A percentile compares a stretch with the other conserved stretches of the same genome.
Conservation (phyloP, 2,113 vertebrate genomes). For the Bothrops jararaca region DNA sequence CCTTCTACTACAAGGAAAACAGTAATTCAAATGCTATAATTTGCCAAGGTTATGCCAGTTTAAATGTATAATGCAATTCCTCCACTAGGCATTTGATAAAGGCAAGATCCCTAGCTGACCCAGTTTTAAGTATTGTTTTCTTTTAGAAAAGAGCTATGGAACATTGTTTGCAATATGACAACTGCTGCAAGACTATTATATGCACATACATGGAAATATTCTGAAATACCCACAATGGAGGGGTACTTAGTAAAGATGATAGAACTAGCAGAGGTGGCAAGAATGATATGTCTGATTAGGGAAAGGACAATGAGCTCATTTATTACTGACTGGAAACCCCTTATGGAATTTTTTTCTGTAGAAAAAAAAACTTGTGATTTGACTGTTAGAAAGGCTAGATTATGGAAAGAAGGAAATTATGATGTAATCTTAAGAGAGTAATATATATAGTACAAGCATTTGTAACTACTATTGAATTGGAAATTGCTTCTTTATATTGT, state of each 20-base stretch:
- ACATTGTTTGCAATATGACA: neutral
- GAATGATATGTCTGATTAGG: neutral
- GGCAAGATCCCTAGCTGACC: neutral
- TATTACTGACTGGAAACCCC: neutral
- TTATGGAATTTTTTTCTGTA: neutral
- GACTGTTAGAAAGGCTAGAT: neutral
- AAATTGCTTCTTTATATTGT: neutral
- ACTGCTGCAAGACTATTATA: neutral
- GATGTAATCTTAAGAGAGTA: neutral
- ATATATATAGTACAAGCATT: neutral
- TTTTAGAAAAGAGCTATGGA: neutral
- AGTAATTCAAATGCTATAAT: neutral
- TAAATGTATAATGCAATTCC: neutral
- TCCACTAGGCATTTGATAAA: neutral
- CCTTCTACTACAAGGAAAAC: neutral
- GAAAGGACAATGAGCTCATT: neutral
- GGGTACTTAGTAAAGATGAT: neutral
- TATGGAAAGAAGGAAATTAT: neutral
- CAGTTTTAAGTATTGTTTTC: neutral
- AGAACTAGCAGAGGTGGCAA: neutral
- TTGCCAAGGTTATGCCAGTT: neutral
- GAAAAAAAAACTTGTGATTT: neutral
- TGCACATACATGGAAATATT: neutral
- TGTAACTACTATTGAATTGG: neutral
- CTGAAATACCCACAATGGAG: neutral